A percentile compares a stretch with the other conserved stretches of the same genome.
phyloP scores from a whole-genome alignment of 2,797 vertebrate genomes.

The Anabacerthia variegaticeps region DNA sequence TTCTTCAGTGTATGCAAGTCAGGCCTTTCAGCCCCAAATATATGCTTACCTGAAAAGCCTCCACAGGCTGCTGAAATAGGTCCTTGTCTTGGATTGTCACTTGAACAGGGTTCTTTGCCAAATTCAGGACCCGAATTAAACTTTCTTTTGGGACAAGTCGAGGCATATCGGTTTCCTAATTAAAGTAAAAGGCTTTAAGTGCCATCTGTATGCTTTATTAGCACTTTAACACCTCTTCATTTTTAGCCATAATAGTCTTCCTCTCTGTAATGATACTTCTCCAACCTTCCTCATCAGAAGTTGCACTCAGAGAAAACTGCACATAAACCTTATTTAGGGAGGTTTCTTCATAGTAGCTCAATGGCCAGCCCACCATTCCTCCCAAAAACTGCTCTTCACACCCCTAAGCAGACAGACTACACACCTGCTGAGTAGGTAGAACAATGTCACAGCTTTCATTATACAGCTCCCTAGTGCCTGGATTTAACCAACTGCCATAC shows the following conservation, averaged over 20 bases:
- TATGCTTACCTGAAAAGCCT: constrained; percentile 79
- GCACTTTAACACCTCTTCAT: constrained; percentile 10
- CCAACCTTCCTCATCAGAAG: constrained; percentile 1
- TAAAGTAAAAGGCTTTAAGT: constrained; percentile 62
- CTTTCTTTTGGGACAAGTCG: constrained; percentile 74
- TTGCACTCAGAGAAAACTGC: background rate
- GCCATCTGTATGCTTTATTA: constrained; percentile 36
- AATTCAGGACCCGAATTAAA: constrained; percentile 87
- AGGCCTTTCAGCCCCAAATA: background rate
- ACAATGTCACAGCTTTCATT: background rate
- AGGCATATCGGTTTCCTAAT: constrained; percentile 83
- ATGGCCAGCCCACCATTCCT: background rate
- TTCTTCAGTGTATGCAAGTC: background rate
- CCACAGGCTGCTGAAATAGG: constrained; percentile 73
- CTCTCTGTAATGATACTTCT: constrained; percentile 21
- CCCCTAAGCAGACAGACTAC: background rate
- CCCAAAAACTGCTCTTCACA: background rate
- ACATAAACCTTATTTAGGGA: constrained; percentile 9
- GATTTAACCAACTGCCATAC: background rate
- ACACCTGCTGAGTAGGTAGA: background rate
- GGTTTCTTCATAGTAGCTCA: background rate
- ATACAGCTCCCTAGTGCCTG: background rate
- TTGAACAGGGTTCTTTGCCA: constrained; percentile 77
- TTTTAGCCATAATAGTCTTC: constrained; percentile 34
- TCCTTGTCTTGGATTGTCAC: constrained; percentile 68